Percentiles rank a stretch among this genome's conserved stretches.
phyloP scores from a whole-genome alignment of 2,113 vertebrate species.

The Junco hyemalis region DNA sequence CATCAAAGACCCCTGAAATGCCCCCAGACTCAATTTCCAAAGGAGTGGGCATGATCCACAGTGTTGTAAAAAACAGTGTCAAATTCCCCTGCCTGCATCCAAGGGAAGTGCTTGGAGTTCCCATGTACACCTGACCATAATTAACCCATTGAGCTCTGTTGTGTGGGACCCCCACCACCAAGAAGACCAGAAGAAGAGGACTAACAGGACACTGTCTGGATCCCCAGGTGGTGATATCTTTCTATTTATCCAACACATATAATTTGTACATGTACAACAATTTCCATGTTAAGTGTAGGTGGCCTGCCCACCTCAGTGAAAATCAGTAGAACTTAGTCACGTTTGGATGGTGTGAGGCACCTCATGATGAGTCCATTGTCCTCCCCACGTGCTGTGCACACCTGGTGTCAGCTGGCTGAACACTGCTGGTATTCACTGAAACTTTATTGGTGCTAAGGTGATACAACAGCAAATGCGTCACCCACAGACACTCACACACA shows the following conservation, averaged over 20 bases:
- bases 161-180: background rate
- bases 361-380: background rate
- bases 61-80: background rate
- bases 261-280: background rate
- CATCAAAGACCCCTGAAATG: rapidly evolving
- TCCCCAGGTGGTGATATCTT: background rate
- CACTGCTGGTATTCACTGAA: rapidly evolving
- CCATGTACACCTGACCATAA: background rate
- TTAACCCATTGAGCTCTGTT: background rate
- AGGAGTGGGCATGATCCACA: background rate
- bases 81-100: background rate
- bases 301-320: background rate
- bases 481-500: too few species aligned
- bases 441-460: background rate
- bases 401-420: background rate
- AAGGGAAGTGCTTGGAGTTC: background rate
- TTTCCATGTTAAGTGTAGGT: background rate
- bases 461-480: rapidly evolving
- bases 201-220: background rate
- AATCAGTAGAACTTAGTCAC: background rate
- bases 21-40: background rate
- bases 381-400: rapidly evolving
- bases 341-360: background rate
- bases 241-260: background rate
- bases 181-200: background rate